These are phyloP conservation scores for Pachydiplax longipennis DNA, from an alignment of 2,888 invertebrate species.

Conservation along the genomic window DNA sequence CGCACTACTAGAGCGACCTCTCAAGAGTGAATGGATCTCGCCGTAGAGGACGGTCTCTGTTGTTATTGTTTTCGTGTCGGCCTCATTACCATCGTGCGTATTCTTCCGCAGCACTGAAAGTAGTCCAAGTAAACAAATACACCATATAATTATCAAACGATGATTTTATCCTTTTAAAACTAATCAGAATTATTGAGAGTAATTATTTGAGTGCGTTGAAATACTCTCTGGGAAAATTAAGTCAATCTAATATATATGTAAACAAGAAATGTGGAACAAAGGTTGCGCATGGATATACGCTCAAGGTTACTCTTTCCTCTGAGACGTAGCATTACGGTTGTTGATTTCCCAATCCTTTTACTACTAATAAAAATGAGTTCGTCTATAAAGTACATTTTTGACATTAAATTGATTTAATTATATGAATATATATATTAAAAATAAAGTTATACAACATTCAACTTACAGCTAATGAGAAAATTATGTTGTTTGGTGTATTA, in stretches of 20 bases:
- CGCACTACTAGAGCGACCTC: background rate
- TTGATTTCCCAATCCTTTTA: constrained; percentile 35
- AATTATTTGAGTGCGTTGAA: background rate
- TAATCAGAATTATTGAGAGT: background rate
- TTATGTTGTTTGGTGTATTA: background rate
- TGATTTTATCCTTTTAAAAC: background rate
- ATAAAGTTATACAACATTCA: background rate
- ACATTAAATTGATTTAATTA: too few species aligned
- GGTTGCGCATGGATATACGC: constrained; percentile 46
- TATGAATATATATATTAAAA: background rate
- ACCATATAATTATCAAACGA: background rate
- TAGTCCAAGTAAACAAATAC: constrained; percentile 38
- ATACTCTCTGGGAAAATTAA: background rate
- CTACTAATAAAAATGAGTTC: constrained; percentile 9
- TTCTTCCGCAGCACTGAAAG: constrained; percentile 20
- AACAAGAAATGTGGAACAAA: constrained; percentile 45
- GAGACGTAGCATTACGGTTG: constrained; percentile 33
- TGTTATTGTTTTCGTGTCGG: constrained; percentile 45
- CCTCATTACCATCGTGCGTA: constrained; percentile 18
- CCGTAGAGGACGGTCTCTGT: background rate
- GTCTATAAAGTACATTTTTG: background rate
- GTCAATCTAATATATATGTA: background rate
- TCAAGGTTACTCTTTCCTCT: constrained; percentile 47
- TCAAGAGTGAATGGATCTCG: constrained; percentile 22
- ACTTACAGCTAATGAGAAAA: background rate